These are phyloP conservation scores for Zoanthus sociatus DNA, from an alignment of 92 coral and sea anemone species.

Conservation along the genomic window DNA sequence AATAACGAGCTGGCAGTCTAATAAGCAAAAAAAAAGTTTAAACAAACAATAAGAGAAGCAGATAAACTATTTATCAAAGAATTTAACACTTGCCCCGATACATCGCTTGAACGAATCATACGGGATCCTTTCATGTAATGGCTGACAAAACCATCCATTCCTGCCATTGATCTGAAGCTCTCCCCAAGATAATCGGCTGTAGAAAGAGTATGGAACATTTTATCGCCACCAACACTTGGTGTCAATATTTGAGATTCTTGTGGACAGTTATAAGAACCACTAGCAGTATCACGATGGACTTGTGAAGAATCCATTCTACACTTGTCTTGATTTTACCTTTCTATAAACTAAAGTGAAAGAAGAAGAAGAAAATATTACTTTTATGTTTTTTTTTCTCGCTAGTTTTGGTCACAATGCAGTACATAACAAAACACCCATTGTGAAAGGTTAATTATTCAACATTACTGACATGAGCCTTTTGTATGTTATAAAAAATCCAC, in stretches of 20 bases:
- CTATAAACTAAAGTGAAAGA: not conserved
- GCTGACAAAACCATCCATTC: conserved; percentile 23
- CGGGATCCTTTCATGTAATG: conserved; percentile 23
- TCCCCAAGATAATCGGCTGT: conserved; percentile 15
- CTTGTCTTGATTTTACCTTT: not conserved
- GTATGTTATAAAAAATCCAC: no score
- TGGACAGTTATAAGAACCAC: conserved; percentile 12
- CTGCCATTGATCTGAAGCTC: conserved; percentile 19
- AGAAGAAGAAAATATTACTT: not conserved
- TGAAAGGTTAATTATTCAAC: no score
- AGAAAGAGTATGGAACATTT: conserved; percentile 39
- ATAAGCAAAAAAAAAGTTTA: not conserved
- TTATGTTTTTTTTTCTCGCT: not conserved
- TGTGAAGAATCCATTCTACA: conserved; percentile 18
- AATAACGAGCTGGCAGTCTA: not conserved
- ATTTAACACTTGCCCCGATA: conserved; percentile 19
- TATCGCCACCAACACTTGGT: not conserved
- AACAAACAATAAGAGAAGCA: not conserved
- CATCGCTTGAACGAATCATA: conserved; percentile 3
- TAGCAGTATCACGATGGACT: conserved; percentile 3
- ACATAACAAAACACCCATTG: no score
- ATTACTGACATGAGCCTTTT: no score
- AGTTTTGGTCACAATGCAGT: no score
- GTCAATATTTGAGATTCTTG: conserved; percentile 10
- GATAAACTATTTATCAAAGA: not conserved